These are phyloP conservation scores for Tachycineta bicolor DNA, from an alignment of 2,113 vertebrate species.

Conservation along the genomic window DNA sequence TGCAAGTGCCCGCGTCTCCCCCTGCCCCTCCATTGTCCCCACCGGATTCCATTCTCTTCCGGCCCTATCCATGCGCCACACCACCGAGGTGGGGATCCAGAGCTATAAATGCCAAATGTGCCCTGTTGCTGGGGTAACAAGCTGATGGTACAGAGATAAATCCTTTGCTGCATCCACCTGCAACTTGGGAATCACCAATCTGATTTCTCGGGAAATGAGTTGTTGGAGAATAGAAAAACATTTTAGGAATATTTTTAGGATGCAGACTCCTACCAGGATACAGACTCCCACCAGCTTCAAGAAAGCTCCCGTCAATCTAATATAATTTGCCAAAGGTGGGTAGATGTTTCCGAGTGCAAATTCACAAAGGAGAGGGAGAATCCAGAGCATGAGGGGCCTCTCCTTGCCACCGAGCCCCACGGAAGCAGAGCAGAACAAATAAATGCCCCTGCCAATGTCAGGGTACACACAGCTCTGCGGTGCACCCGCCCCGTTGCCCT, in stretches of 20 bases:
- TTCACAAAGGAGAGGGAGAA: neutral
- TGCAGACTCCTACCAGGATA: neutral
- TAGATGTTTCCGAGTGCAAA: neutral
- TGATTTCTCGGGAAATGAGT: neutral
- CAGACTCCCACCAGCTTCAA: neutral
- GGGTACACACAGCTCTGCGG: neutral
- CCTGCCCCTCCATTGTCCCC: neutral
- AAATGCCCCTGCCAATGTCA: neutral
- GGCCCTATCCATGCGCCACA: neutral
- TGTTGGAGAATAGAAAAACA: neutral
- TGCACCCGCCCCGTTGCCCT: neutral
- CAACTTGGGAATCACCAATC: slow-evolving; percentile 31
- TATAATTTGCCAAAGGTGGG: neutral
- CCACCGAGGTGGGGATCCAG: neutral
- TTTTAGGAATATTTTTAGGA: slow-evolving; percentile 4
- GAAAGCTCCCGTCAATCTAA: neutral
- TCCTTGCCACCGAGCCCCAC: neutral
- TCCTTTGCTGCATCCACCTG: slow-evolving; percentile 43
- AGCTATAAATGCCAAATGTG: slow-evolving; percentile 2
- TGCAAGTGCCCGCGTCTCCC: neutral
- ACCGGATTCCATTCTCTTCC: neutral
- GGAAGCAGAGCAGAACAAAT: neutral
- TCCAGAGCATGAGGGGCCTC: neutral
- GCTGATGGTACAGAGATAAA: slow-evolving; percentile 9
- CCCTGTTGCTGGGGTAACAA: slow-evolving; percentile 69